phyloP scores from a whole-genome alignment of 1,140 invertebrate species.

The Penaeus vannamei region DNA sequence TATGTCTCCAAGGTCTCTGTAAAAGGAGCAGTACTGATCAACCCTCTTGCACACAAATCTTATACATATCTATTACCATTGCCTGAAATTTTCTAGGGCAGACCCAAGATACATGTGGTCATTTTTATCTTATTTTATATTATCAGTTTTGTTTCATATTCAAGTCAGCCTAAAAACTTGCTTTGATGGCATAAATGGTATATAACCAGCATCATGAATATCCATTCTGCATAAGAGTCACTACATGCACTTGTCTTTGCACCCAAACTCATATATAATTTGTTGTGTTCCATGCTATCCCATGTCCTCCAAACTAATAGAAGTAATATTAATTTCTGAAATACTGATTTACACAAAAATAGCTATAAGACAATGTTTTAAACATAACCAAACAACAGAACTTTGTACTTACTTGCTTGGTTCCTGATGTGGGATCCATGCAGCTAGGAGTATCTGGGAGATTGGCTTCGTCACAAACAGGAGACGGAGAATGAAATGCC shows the following conservation, averaged over 20 bases:
- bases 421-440: conserved; percentile 65
- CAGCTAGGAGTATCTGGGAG: conserved; percentile 55
- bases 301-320: background rate
- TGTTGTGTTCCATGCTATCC: too few relatives aligned
- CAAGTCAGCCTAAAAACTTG: too few relatives aligned
- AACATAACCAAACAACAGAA: background rate
- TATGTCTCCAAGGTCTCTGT: conserved; percentile 74
- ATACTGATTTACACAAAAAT: background rate
- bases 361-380: background rate
- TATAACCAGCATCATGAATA: too few relatives aligned
- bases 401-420: conserved; percentile 53
- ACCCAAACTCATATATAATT: too few relatives aligned
- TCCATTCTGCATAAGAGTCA: too few relatives aligned
- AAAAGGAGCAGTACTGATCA: background rate
- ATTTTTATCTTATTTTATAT: too few relatives aligned
- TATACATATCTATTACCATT: background rate
- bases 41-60: background rate
- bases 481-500: conserved; percentile 59
- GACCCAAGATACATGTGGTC: too few relatives aligned
- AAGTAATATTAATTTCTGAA: background rate
- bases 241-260: too few relatives aligned
- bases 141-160: too few relatives aligned
- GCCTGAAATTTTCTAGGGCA: too few relatives aligned
- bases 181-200: too few relatives aligned
- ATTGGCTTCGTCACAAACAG: conserved; percentile 61